Evolutionary conservation across 1,140 invertebrate species (phyloP).

Genomic region (Homalodisca vitripennis): DNA sequence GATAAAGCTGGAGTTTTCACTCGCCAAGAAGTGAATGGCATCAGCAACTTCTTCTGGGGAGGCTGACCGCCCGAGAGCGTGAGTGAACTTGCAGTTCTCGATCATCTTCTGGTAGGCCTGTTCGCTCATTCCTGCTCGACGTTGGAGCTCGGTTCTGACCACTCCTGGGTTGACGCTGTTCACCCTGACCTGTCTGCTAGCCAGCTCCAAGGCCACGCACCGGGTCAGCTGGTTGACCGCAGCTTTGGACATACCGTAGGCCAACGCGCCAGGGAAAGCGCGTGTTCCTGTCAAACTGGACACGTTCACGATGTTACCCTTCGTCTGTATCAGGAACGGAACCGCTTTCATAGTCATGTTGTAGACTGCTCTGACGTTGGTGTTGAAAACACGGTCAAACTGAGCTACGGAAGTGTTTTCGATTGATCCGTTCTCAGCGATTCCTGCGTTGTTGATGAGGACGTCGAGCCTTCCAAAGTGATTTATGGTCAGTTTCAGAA

Average conservation of each 20-base stretch:
- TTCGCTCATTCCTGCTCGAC: not conserved
- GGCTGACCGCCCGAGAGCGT: not conserved
- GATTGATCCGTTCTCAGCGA: slow-evolving; percentile 73
- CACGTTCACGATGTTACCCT: slow-evolving; percentile 58
- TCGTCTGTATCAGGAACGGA: slow-evolving; percentile 51
- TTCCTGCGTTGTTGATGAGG: slow-evolving; percentile 84
- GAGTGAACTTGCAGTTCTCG: not conserved
- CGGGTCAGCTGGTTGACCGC: not conserved
- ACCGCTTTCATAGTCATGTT: slow-evolving; percentile 54
- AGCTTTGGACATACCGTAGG: not conserved
- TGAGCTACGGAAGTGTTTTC: slow-evolving; percentile 58
- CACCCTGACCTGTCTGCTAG: not conserved
- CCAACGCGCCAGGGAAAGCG: slow-evolving; percentile 61
- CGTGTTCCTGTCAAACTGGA: slow-evolving; percentile 70
- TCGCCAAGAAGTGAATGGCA: not conserved
- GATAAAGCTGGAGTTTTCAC: not conserved
- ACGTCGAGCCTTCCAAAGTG: slow-evolving; percentile 68
- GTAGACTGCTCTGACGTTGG: slow-evolving; percentile 55
- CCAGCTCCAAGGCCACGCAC: not conserved
- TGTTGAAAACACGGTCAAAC: slow-evolving; percentile 54
- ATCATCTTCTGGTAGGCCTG: no score
- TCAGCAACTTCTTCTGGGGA: not conserved
- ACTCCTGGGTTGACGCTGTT: not conserved
- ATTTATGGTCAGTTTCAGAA: not conserved
- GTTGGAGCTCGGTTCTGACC: not conserved